A percentile compares a stretch with the other conserved stretches of the same genome.
Evolutionary conservation across 2,888 invertebrate species (phyloP).

Genomic region (Drosophila birchii): DNA sequence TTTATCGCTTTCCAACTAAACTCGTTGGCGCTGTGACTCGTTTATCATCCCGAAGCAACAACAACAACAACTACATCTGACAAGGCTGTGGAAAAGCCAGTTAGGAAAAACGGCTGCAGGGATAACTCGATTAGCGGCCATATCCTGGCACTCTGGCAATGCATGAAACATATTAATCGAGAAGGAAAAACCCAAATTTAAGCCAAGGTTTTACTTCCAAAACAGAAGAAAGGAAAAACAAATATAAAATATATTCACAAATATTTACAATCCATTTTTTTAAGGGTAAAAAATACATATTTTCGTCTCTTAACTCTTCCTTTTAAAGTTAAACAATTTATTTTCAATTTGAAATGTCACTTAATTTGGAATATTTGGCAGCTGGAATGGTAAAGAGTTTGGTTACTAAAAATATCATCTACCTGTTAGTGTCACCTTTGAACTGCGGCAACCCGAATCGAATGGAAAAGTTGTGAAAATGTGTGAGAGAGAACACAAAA

Average conservation of each 20-base stretch:
- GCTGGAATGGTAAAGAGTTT: not conserved
- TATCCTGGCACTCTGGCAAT: not conserved
- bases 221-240: too few species aligned
- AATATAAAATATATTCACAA: too few species aligned
- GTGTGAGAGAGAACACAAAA: not conserved
- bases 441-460: slow-evolving; percentile 10
- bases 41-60: slow-evolving; percentile 64
- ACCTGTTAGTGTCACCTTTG: slow-evolving; percentile 2
- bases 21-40: slow-evolving; percentile 67
- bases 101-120: not conserved
- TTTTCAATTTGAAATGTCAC: not conserved
- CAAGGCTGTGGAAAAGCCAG: slow-evolving; percentile 1
- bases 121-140: slow-evolving; percentile 12
- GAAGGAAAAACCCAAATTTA: not conserved
- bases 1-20: slow-evolving; percentile 74
- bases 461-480: slow-evolving; percentile 14
- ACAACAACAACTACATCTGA: slow-evolving; percentile 49
- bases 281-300: too few species aligned
- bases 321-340: not conserved
- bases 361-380: not conserved
- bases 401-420: not conserved
- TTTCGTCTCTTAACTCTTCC: not conserved
- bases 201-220: not conserved
- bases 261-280: too few species aligned
- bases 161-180: not conserved